phyloP scores from a whole-genome alignment of 2,888 invertebrate genomes.

The Invenusta paracnida region DNA sequence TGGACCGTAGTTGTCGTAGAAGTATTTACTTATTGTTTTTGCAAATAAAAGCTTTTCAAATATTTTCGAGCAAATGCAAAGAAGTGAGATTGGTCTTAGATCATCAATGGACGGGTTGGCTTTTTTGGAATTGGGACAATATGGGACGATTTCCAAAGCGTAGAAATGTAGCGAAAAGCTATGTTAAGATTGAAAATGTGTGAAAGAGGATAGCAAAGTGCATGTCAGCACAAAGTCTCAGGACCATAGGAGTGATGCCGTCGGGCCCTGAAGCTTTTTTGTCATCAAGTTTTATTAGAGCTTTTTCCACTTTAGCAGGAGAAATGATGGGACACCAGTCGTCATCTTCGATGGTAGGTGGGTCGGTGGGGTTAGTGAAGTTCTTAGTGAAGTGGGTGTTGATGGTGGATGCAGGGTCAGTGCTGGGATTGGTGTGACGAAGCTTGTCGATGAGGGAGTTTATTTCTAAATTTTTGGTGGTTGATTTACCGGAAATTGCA shows the following conservation, averaged over 20 bases:
- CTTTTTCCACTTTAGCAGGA: background rate
- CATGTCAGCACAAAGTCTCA: background rate
- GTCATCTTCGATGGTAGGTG: too few relatives aligned
- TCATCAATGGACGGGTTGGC: background rate
- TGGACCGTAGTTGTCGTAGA: too few relatives aligned
- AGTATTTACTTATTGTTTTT: too few relatives aligned
- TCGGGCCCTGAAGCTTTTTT: too few relatives aligned
- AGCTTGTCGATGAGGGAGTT: background rate
- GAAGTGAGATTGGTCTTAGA: background rate
- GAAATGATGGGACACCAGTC: background rate
- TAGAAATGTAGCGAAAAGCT: background rate
- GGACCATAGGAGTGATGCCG: background rate
- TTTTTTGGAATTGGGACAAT: background rate
- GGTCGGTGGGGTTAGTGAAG: background rate
- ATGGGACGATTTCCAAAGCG: background rate
- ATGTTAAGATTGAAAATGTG: background rate
- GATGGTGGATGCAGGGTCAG: background rate
- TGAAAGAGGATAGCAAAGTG: background rate
- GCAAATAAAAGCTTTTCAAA: background rate
- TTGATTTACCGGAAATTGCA: background rate
- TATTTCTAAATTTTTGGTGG: background rate
- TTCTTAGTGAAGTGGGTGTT: background rate
- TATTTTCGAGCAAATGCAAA: background rate
- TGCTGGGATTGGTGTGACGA: background rate
- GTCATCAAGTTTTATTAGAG: background rate